Base-by-base conservation (phyloP, 92 coral and sea anemone species). In the Bergia sp. region DNA sequence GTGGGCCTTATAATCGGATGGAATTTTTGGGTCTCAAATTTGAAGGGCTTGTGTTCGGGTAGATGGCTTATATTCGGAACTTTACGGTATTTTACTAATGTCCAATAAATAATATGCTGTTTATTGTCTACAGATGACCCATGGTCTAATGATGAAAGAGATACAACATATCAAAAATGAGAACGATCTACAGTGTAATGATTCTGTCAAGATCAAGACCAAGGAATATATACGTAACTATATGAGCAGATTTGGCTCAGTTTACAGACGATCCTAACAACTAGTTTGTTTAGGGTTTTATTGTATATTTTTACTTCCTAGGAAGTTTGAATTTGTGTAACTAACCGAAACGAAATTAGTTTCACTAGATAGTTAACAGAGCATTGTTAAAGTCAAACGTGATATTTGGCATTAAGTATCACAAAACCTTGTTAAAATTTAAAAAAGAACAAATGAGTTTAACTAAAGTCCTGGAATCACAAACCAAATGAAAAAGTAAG, bases 161-260 rank as follows among this genome's bases (percentile, higher is more conserved):
- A 86, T 97, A 0, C 91, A 91, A 20, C 99, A 93, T 84, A 88
- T 95, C 50, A 97, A 95, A 82, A 91, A 83, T 11, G 99, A 94
- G 75, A 94, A 90, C 6, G 86, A 82, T 11, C 88, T 97, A 57
- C 96, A 96, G 87, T 97, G 99, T 88, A 97, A 93, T 80, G 99
- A 97, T 91, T 97, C 99, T 7, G 99, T 97, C 38, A 97, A 97
- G 87, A 96, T 97, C 79, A 96, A 97, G 80, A 96, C 98, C 11
- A 97, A 97, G 84, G 99, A 97, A 39, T 97, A 91, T 76, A 97
- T 97, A 76, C 95, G 97, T 44, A 85, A 86, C 13, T 97, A 97
- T 85, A 97, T 97, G 99, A 93, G 88, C 92, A 97, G 96, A 87
- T 96, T 90, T 81, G 98, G 95, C 20, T 76, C 96, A 47, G 98